phyloP scores from a whole-genome alignment of 2,113 vertebrate genomes.

The Pithys albifrons region DNA sequence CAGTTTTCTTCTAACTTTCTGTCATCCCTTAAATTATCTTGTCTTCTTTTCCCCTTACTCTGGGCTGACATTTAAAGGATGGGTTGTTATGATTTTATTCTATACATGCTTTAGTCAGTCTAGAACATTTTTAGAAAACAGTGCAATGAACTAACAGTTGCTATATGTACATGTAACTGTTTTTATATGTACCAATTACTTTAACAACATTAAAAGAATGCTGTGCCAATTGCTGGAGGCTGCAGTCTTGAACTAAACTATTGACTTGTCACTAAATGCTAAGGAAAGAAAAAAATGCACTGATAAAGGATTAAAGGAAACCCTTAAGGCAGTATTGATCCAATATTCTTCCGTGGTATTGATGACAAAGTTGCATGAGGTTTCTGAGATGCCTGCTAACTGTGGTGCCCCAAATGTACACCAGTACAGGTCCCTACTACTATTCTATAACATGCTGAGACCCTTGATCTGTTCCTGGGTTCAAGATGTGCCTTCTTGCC shows the following conservation, averaged over 20 bases:
- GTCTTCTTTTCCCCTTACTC: neutral
- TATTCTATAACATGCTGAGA: fast-evolving
- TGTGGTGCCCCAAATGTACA: neutral
- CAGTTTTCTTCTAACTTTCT: neutral
- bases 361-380: neutral
- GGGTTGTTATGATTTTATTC: neutral
- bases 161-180: neutral
- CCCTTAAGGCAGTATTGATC: neutral
- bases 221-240: neutral
- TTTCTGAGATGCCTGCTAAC: neutral
- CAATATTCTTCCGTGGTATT: neutral
- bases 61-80: neutral
- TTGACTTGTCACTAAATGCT: neutral
- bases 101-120: neutral
- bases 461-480: neutral
- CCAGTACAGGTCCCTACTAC: neutral
- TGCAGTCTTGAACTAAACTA: neutral
- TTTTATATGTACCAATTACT: neutral
- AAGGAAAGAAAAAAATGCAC: neutral
- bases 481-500: fast-evolving
- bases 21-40: neutral
- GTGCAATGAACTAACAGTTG: neutral
- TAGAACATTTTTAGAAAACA: neutral
- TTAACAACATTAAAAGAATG: neutral
- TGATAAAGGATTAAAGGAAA: neutral